phyloP scores from a whole-genome alignment of 2,797 vertebrate genomes.

The Peromyscus attwateri region DNA sequence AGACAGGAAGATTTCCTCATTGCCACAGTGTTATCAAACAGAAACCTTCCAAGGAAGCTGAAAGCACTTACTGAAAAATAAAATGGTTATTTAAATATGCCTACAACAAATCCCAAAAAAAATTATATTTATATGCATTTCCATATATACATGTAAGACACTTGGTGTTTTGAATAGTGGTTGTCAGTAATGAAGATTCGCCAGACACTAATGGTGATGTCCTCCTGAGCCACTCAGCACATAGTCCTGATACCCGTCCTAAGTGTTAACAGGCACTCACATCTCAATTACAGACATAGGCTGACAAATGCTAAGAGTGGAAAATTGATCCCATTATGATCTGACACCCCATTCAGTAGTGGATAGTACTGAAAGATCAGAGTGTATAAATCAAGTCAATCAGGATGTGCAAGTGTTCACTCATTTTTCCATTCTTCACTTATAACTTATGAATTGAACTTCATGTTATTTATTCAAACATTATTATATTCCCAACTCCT shows the following conservation, averaged over 20 bases:
- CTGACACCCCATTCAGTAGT: neutral
- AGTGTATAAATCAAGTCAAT: neutral
- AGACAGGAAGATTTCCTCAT: neutral
- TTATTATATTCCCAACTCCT: neutral
- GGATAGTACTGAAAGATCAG: neutral
- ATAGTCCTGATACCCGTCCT: neutral
- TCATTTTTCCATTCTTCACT: neutral
- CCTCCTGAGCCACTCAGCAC: neutral
- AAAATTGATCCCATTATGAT: neutral
- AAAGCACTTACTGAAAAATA: conserved; percentile 1
- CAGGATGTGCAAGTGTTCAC: neutral
- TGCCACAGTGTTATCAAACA: neutral
- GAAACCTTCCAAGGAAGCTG: neutral
- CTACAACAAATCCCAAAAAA: neutral
- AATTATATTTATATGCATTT: neutral
- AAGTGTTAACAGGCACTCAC: neutral
- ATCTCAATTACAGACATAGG: neutral
- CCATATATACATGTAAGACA: neutral
- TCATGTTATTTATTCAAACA: neutral
- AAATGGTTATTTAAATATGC: neutral
- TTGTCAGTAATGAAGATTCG: neutral
- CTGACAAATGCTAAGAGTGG: neutral
- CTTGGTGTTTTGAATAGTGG: neutral
- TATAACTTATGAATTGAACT: neutral
- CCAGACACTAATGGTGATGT: neutral